Conservation (phyloP, 2,113 vertebrate species). For the Phaethornis superciliosus region DNA sequence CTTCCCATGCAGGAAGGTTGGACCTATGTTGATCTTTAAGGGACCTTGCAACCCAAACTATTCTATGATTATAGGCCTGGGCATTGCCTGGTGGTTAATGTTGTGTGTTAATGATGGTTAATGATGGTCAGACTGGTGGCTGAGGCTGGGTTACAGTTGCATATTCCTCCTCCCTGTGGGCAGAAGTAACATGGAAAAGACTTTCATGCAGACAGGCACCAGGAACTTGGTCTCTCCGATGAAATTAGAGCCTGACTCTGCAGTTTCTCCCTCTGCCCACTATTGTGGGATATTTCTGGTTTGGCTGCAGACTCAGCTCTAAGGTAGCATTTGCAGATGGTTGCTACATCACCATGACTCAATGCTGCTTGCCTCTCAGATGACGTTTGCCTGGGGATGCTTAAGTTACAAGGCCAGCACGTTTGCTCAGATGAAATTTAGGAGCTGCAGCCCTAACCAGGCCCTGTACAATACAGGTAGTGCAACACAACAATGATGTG, state of each 20-base stretch:
- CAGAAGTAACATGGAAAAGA: neutral
- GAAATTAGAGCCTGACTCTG: neutral
- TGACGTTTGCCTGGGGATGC: neutral
- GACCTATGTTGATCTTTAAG: too few relatives aligned
- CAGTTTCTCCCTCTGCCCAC: neutral
- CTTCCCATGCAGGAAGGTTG: too few relatives aligned
- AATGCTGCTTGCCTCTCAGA: neutral
- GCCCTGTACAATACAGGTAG: too few relatives aligned
- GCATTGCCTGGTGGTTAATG: neutral
- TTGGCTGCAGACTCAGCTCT: neutral
- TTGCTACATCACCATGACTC: neutral
- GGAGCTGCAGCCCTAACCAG: neutral
- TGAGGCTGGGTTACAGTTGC: neutral
- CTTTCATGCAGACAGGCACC: neutral
- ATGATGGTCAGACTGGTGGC: neutral
- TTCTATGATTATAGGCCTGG: neutral
- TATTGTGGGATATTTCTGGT: neutral
- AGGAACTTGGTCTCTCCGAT: neutral
- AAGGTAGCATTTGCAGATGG: neutral
- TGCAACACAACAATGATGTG: neutral
- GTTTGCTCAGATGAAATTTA: neutral
- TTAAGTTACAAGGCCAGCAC: neutral
- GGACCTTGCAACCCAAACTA: too few relatives aligned
- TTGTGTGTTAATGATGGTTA: too few relatives aligned
- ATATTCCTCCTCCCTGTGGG: rapidly evolving